Percentiles rank a stretch among this genome's conserved stretches.
Conservation (phyloP, 35 echinoderm and acorn worm genomes). For the Antedon bifida region DNA sequence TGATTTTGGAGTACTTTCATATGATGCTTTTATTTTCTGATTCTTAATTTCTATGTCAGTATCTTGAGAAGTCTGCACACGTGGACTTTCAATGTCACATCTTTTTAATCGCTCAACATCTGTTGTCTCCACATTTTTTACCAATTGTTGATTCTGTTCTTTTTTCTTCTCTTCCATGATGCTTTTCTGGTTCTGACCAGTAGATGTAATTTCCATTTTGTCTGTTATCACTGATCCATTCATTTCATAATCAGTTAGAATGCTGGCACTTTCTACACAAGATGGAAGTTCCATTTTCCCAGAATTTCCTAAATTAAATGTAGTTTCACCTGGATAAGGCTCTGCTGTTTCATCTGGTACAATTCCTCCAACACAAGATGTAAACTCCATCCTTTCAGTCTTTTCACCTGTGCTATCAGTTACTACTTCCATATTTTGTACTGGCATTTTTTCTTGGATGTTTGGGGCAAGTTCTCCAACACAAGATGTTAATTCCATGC, state of each 20-base stretch:
- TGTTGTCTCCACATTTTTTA: neutral
- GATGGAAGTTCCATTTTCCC: slow-evolving; percentile 23
- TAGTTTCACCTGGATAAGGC: neutral
- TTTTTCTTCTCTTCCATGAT: neutral
- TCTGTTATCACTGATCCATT: too few relatives aligned
- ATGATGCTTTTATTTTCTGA: neutral
- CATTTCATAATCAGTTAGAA: too few relatives aligned
- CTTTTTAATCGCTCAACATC: neutral
- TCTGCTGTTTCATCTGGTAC: neutral
- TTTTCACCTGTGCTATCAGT: too few relatives aligned
- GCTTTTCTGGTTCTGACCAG: neutral
- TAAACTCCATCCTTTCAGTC: neutral
- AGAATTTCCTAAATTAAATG: slow-evolving; percentile 11
- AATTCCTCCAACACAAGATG: neutral
- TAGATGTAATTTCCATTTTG: neutral
- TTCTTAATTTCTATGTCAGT: neutral
- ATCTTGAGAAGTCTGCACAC: neutral
- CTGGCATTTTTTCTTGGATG: too few relatives aligned
- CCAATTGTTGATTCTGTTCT: neutral
- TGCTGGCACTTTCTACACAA: neutral
- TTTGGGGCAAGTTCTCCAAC: too few relatives aligned
- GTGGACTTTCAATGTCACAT: neutral
- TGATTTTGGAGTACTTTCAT: neutral
- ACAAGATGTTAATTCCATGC: too few relatives aligned
- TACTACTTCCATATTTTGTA: too few relatives aligned